Conservation (phyloP, 2,797 vertebrate genomes). For the Eleutherodactylus coqui region DNA sequence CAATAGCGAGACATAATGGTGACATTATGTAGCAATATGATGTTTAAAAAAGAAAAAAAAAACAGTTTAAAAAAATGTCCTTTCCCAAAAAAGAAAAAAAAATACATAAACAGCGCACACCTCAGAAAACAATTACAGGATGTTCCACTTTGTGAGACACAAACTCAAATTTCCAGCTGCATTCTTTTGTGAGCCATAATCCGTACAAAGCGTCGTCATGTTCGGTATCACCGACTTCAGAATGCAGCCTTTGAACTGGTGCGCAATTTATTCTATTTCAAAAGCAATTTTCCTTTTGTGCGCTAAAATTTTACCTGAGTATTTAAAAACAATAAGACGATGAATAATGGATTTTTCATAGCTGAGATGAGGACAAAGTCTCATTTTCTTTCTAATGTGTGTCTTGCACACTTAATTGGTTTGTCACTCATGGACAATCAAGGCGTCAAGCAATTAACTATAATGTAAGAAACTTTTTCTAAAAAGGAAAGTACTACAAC, state of each 20-base stretch:
- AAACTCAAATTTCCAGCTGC: conserved; percentile 61
- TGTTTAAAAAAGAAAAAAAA: background rate
- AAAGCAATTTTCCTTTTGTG: conserved; percentile 81
- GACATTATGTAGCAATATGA: background rate
- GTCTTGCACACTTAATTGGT: conserved; percentile 78
- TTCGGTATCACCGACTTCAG: conserved; percentile 71
- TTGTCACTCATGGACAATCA: conserved; percentile 80
- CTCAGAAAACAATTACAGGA: conserved; percentile 53
- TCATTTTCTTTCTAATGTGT: conserved; percentile 76
- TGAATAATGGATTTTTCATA: conserved; percentile 83
- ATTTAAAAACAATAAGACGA: conserved; percentile 81
- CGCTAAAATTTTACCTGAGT: conserved; percentile 74
- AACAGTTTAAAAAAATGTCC: background rate
- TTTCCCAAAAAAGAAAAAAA: conserved; percentile 6
- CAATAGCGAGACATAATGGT: background rate
- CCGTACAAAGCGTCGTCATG: conserved; percentile 62
- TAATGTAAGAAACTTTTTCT: conserved; percentile 75
- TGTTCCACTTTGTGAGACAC: conserved; percentile 45
- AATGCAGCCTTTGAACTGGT: conserved; percentile 73
- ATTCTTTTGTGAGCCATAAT: conserved; percentile 66
- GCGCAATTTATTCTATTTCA: conserved; percentile 78
- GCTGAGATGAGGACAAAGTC: conserved; percentile 73
- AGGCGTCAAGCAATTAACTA: conserved; percentile 76
- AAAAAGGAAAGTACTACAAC: conserved; percentile 74
- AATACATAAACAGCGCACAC: background rate